These are phyloP conservation scores for Astropecten irregularis DNA, from an alignment of 53 echinoderm and acorn worm species.

Conservation along the genomic window DNA sequence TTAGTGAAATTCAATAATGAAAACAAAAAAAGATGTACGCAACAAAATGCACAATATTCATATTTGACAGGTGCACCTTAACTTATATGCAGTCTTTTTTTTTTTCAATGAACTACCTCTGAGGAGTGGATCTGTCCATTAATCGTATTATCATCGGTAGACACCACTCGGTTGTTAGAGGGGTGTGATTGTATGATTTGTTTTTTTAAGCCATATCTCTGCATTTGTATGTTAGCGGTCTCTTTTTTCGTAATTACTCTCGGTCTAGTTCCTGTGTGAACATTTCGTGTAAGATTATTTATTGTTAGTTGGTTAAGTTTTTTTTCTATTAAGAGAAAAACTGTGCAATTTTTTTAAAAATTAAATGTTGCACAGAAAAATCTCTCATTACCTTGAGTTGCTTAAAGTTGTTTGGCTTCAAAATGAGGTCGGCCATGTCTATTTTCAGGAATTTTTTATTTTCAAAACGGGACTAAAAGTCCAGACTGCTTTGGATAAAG, in stretches of 20 bases:
- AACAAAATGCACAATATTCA: too few relatives aligned
- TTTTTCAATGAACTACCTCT: conserved; percentile 38
- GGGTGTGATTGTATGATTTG: conserved; percentile 20
- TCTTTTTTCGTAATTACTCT: background rate
- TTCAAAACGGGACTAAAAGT: too few relatives aligned
- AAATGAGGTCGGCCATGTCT: too few relatives aligned
- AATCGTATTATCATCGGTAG: conserved; percentile 9
- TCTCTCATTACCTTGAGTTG: too few relatives aligned
- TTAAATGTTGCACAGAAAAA: too few relatives aligned
- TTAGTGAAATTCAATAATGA: too few relatives aligned
- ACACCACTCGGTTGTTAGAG: conserved; percentile 31
- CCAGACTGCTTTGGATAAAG: too few relatives aligned
- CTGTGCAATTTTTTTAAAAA: conserved; percentile 46
- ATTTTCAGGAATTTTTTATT: too few relatives aligned
- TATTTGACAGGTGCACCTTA: too few relatives aligned
- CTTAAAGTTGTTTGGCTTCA: too few relatives aligned
- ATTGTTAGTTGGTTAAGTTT: background rate
- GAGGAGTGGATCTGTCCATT: conserved; percentile 40
- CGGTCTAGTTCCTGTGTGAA: background rate
- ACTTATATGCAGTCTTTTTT: conserved; percentile 14
- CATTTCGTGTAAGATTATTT: background rate
- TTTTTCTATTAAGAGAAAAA: conserved; percentile 4
- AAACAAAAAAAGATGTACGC: too few relatives aligned
- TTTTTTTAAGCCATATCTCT: background rate
- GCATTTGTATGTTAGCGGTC: background rate